phyloP scores from a whole-genome alignment of 2,797 vertebrate species.

The Eidolon dupreanum region DNA sequence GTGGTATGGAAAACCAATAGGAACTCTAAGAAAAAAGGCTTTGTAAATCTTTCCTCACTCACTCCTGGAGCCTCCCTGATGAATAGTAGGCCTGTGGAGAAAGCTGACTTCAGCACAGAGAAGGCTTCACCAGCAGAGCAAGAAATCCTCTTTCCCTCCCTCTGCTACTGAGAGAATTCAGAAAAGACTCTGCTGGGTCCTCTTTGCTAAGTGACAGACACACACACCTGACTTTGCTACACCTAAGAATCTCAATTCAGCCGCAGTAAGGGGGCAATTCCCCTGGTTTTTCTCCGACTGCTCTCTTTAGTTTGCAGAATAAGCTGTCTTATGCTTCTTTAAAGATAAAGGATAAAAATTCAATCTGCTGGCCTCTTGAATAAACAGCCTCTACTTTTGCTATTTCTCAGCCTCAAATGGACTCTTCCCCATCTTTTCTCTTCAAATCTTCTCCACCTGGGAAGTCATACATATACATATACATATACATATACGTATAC shows the following conservation, averaged over 20 bases:
- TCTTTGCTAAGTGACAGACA: neutral
- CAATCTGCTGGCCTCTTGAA: neutral
- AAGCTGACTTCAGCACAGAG: neutral
- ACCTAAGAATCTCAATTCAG: neutral
- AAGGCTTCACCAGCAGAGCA: neutral
- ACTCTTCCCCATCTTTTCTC: neutral
- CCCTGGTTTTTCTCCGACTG: neutral
- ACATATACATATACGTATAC: no score
- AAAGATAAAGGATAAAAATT: neutral
- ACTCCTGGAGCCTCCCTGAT: neutral
- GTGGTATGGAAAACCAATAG: neutral
- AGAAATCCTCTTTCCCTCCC: neutral
- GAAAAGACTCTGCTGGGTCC: neutral
- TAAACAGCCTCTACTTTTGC: neutral
- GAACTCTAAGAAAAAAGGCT: neutral
- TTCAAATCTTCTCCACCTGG: neutral
- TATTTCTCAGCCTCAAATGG: neutral
- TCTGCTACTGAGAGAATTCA: neutral
- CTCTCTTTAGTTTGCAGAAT: neutral
- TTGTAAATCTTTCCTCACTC: neutral
- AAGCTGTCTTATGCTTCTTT: neutral
- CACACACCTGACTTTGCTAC: neutral
- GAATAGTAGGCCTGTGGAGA: neutral
- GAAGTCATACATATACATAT: neutral
- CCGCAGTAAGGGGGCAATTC: neutral